Conservation (phyloP, 2,113 vertebrate genomes). For the Carlito syrichta region DNA sequence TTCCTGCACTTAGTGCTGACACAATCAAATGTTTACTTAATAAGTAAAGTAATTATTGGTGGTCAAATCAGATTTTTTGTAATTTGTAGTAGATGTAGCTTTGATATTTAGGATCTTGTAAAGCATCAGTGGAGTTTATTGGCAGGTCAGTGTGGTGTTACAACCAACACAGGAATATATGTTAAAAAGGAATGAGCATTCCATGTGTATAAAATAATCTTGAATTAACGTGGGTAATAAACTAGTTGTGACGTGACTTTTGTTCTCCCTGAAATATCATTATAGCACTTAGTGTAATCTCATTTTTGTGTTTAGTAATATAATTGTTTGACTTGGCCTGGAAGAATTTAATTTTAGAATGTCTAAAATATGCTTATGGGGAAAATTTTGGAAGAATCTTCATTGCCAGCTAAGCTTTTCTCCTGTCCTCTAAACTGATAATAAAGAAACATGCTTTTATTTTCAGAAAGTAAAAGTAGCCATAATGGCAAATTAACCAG, state of each 20-base stretch:
- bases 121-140: not conserved
- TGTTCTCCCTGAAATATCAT: conserved; percentile 9
- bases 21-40: not conserved
- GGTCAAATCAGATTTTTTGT: not conserved
- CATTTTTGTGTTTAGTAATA: conserved; percentile 34
- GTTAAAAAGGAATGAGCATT: conserved; percentile 8
- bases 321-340: not conserved
- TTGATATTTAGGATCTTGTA: not conserved
- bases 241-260: not conserved
- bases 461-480: conserved; percentile 48
- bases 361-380: not conserved
- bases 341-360: conserved; percentile 50
- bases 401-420: conserved; percentile 1
- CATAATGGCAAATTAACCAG: conserved; percentile 50
- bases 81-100: not conserved
- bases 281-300: not conserved
- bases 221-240: not conserved
- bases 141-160: not conserved
- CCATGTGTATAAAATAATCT: not conserved
- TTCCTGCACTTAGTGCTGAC: not conserved
- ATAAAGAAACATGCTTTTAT: conserved; percentile 33
- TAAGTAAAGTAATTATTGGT: not conserved
- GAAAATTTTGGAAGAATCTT: not conserved
- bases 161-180: not conserved
- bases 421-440: not conserved